Evolutionary conservation across 2,797 vertebrate species (phyloP).

Genomic region (Cuniculus paca): DNA sequence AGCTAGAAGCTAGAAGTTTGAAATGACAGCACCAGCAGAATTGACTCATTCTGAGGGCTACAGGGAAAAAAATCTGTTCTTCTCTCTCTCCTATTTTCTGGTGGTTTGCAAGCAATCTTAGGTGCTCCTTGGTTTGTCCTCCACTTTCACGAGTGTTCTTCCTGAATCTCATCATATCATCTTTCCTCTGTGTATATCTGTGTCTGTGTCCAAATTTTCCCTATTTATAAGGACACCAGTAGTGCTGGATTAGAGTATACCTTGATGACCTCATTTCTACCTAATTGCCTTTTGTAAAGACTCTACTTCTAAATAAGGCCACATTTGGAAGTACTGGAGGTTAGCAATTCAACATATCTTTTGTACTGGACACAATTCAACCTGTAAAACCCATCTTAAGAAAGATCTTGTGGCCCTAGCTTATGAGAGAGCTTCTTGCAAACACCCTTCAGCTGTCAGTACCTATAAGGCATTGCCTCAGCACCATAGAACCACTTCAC

Average conservation of each 20-base stretch:
- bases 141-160: background rate
- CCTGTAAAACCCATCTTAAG: background rate
- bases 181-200: background rate
- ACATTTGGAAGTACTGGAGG: background rate
- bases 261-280: background rate
- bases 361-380: background rate
- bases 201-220: background rate
- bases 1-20: background rate
- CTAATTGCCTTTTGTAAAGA: constrained; percentile 28
- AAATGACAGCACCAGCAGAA: background rate
- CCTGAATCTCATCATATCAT: background rate
- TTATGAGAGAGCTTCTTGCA: constrained; percentile 24
- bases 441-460: background rate
- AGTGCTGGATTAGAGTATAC: background rate
- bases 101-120: background rate
- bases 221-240: background rate
- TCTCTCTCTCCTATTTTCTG: background rate
- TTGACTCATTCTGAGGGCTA: background rate
- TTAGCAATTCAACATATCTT: background rate
- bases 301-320: constrained; percentile 6
- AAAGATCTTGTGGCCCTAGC: background rate
- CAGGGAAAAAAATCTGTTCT: background rate
- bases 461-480: background rate
- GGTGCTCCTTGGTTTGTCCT: background rate
- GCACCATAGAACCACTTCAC: background rate